phyloP scores from a whole-genome alignment of 2,797 vertebrate genomes.

The Muscicapa striata region DNA sequence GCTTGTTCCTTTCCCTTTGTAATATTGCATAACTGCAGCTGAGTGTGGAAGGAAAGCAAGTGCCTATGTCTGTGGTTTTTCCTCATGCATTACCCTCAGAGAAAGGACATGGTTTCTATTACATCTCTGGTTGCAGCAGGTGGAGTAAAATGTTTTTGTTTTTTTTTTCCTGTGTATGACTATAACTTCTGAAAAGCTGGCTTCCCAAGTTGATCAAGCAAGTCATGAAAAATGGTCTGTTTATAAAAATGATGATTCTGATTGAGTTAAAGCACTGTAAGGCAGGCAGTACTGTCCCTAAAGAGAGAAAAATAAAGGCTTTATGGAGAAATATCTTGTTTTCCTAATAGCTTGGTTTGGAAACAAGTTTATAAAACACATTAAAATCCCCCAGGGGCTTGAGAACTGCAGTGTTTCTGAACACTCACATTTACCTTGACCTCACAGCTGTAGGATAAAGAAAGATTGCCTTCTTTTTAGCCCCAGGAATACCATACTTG shows the following conservation, averaged over 20 bases:
- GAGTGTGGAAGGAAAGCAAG: neutral
- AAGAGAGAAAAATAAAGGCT: slow-evolving; percentile 47
- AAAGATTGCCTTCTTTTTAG: slow-evolving; percentile 11
- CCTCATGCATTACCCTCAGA: neutral
- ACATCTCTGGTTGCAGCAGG: neutral
- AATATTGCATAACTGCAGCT: slow-evolving; percentile 23
- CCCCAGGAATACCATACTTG: neutral
- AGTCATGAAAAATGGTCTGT: slow-evolving; percentile 48
- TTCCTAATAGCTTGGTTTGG: slow-evolving; percentile 55
- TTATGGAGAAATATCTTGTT: slow-evolving; percentile 60
- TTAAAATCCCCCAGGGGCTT: slow-evolving; percentile 36
- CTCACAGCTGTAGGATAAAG: slow-evolving; percentile 19
- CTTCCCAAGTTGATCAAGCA: slow-evolving; percentile 40
- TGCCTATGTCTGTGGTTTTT: neutral
- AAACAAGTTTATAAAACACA: slow-evolving; percentile 61
- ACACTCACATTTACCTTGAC: slow-evolving; percentile 41
- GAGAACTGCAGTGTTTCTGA: slow-evolving; percentile 22
- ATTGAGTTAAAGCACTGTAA: slow-evolving; percentile 42
- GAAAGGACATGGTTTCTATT: neutral
- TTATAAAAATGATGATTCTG: slow-evolving; percentile 55
- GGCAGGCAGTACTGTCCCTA: slow-evolving; percentile 19
- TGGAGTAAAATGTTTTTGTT: neutral
- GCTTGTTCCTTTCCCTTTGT: neutral
- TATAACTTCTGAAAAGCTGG: slow-evolving; percentile 17
- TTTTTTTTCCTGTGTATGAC: neutral